phyloP scores from a whole-genome alignment of 2,113 vertebrate genomes.

The Ictidomys tridecemlineatus region DNA sequence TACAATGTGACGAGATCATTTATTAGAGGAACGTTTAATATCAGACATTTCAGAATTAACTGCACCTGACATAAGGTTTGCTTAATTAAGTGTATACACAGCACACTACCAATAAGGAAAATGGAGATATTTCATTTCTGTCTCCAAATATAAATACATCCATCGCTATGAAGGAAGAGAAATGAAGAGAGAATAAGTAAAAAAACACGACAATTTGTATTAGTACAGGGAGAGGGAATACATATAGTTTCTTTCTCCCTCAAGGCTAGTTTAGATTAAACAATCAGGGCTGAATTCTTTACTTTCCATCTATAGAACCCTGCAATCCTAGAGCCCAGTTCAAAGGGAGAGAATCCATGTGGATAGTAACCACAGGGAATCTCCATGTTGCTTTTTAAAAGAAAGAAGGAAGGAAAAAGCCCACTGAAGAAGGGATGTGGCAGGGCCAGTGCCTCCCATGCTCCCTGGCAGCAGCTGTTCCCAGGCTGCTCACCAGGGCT shows the following conservation, averaged over 20 bases:
- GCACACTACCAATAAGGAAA: not conserved
- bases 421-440: constrained; percentile 69
- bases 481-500: constrained; percentile 18
- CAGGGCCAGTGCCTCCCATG: constrained; percentile 67
- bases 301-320: not conserved
- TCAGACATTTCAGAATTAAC: constrained; percentile 58
- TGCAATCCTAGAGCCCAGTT: not conserved
- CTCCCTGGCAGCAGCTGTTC: not conserved
- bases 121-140: not conserved
- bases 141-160: not conserved
- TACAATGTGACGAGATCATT: constrained; percentile 60
- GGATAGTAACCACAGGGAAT: constrained; percentile 60
- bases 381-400: constrained; percentile 68
- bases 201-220: not conserved
- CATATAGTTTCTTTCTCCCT: not conserved
- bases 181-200: not conserved
- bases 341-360: constrained; percentile 66
- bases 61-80: not conserved
- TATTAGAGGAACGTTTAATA: constrained; percentile 61
- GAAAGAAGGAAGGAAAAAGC: constrained; percentile 78
- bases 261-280: not conserved
- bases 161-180: not conserved
- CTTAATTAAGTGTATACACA: constrained; percentile 9
- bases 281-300: not conserved
- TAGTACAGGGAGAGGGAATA: not conserved